Evolutionary conservation across 2,113 vertebrate genomes (phyloP).

Genomic region (Ochotona curzoniae): DNA sequence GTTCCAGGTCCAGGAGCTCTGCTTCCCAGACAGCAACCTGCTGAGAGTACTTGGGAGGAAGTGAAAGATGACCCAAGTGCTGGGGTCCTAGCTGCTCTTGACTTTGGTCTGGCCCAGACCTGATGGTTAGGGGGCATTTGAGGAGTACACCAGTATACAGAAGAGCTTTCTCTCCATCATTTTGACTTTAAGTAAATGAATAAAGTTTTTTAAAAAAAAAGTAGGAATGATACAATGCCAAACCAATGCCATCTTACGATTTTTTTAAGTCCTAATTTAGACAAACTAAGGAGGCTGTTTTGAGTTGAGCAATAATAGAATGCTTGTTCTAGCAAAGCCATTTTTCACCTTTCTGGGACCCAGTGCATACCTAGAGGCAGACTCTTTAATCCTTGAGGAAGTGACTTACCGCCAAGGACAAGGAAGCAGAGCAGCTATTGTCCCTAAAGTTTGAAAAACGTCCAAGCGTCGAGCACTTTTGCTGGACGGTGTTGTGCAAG

Average conservation of each 20-base stretch:
- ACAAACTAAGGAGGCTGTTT: conserved; percentile 45
- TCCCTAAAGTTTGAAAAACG: conserved; percentile 51
- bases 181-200: too few relatives aligned
- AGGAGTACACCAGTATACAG: too few relatives aligned
- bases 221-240: neutral
- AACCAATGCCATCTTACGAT: neutral
- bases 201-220: neutral
- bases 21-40: too few relatives aligned
- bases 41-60: too few relatives aligned
- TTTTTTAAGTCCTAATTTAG: conserved; percentile 50
- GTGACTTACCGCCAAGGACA: conserved; percentile 71
- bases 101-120: too few relatives aligned
- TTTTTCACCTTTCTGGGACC: conserved; percentile 64
- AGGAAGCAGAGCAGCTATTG: conserved; percentile 66
- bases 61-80: too few relatives aligned
- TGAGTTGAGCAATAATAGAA: conserved; percentile 68
- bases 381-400: conserved; percentile 74
- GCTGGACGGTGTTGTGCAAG: conserved; percentile 36
- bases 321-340: conserved; percentile 69
- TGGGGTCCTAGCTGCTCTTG: too few relatives aligned
- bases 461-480: conserved; percentile 20
- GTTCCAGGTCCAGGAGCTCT: too few relatives aligned
- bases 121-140: too few relatives aligned
- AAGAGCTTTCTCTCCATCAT: too few relatives aligned
- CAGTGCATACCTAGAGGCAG: conserved; percentile 55